Percentiles rank a stretch among this genome's conserved stretches.
phyloP scores from a whole-genome alignment of 2,888 invertebrate genomes.

The Parnassius apollo region DNA sequence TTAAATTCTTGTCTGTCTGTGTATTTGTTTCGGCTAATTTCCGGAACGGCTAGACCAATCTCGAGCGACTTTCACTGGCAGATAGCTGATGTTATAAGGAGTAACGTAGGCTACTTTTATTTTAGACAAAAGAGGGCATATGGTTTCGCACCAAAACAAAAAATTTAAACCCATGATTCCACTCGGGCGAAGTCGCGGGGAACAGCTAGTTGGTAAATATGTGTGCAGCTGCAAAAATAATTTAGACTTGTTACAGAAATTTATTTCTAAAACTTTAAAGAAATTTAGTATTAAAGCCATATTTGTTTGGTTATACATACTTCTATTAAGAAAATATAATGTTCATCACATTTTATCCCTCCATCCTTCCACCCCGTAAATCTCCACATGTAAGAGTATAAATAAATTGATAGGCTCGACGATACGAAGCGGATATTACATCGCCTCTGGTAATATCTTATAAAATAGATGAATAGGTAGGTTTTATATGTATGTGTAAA shows the following conservation, averaged over 20 bases:
- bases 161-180: too few relatives aligned
- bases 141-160: too few relatives aligned
- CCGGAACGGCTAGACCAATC: too few relatives aligned
- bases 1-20: too few relatives aligned
- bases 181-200: too few relatives aligned
- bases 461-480: slow-evolving; percentile 19
- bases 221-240: too few relatives aligned
- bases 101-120: too few relatives aligned
- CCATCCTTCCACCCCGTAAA: slow-evolving; percentile 36
- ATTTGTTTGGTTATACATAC: neutral
- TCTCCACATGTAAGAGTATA: slow-evolving; percentile 50
- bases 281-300: neutral
- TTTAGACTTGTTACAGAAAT: slow-evolving; percentile 3
- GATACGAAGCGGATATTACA: slow-evolving; percentile 57
- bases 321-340: slow-evolving; percentile 23
- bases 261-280: neutral
- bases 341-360: slow-evolving; percentile 23
- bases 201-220: too few relatives aligned
- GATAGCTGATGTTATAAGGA: too few relatives aligned
- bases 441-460: slow-evolving; percentile 38
- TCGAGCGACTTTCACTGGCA: too few relatives aligned
- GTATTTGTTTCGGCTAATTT: too few relatives aligned
- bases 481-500: slow-evolving; percentile 1
- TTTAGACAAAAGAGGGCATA: too few relatives aligned
- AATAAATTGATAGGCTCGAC: slow-evolving; percentile 50